Evolutionary conservation across 2,113 vertebrate species (phyloP).

Genomic region (Ammospiza nelsoni): DNA sequence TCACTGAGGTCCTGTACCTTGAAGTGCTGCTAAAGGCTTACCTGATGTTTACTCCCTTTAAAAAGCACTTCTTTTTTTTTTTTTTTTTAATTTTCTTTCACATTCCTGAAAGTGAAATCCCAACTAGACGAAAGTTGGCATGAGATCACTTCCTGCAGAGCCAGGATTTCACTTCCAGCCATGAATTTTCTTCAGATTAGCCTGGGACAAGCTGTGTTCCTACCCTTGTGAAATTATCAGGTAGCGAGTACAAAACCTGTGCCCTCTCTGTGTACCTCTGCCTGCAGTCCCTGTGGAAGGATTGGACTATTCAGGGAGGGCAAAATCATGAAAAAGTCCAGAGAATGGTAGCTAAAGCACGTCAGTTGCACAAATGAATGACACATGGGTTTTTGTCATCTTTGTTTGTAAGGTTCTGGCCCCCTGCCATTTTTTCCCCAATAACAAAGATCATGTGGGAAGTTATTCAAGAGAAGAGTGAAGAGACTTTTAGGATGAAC

Average conservation of each 20-base stretch:
- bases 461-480: not conserved
- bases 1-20: not conserved
- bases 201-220: not conserved
- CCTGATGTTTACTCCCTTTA: not conserved
- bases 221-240: accelerated
- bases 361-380: not conserved
- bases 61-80: not conserved
- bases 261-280: not conserved
- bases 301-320: accelerated
- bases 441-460: not conserved
- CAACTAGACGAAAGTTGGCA: not conserved
- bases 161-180: not conserved
- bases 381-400: not conserved
- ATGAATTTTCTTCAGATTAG: not conserved
- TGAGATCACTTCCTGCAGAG: not conserved
- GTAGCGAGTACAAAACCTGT: not conserved
- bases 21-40: not conserved
- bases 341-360: not conserved
- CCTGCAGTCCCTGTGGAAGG: not conserved
- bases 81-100: not conserved
- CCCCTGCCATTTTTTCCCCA: accelerated
- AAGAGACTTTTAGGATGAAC: not conserved
- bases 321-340: not conserved
- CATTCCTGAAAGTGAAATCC: not conserved
- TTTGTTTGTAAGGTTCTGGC: not conserved